A percentile compares a stretch with the other conserved stretches of the same genome.
Conservation (phyloP, 2,797 vertebrate species). For the Gastrophryne carolinensis region DNA sequence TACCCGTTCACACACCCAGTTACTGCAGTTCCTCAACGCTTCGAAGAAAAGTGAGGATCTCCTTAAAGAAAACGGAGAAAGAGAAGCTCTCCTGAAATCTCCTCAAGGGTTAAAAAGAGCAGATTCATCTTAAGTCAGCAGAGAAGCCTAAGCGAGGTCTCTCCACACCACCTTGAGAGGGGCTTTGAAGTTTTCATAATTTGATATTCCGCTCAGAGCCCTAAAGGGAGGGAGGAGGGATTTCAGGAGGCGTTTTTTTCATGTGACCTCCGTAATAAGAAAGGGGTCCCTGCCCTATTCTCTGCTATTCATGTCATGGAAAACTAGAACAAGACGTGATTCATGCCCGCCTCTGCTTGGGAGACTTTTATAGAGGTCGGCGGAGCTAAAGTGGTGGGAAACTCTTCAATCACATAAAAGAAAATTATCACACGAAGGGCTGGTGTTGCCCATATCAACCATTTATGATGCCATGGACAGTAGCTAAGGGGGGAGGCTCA, state of each 20-base stretch:
- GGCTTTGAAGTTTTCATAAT: slow-evolving; percentile 40
- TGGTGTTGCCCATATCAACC: neutral
- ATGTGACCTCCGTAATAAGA: neutral
- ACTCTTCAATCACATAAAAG: neutral
- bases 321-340: neutral
- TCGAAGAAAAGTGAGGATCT: neutral
- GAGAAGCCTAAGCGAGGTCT: slow-evolving; percentile 7
- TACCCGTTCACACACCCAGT: no score
- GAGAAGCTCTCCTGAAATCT: neutral
- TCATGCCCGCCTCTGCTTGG: neutral
- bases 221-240: slow-evolving; percentile 1
- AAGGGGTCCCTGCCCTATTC: neutral
- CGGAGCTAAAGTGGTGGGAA: neutral
- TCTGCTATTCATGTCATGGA: neutral
- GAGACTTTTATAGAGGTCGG: slow-evolving; percentile 5
- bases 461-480: neutral
- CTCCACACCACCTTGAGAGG: neutral
- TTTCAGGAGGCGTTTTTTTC: slow-evolving; percentile 16
- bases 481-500: neutral
- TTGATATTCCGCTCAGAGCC: slow-evolving; percentile 21
- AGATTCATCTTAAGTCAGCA: slow-evolving; percentile 6
- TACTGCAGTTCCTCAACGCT: no score
- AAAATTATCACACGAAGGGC: no score
- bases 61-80: neutral
- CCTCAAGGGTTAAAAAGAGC: neutral